Conservation (phyloP, 2,113 vertebrate species). For the Paradoxurus hermaphroditus region DNA sequence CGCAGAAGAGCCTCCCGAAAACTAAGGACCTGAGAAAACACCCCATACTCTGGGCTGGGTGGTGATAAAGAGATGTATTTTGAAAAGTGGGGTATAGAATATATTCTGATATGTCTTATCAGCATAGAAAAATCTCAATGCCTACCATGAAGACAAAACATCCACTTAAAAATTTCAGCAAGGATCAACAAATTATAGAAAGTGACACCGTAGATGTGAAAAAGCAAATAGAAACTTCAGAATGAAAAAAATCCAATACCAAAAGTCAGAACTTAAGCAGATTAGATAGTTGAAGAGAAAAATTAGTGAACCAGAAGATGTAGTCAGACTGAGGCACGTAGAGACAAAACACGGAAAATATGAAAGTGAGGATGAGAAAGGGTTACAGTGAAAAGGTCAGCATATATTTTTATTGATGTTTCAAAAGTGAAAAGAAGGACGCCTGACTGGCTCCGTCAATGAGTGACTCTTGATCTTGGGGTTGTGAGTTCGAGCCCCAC, state of each 20-base stretch:
- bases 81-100: background rate
- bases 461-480: background rate
- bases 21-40: background rate
- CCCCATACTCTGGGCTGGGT: background rate
- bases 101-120: background rate
- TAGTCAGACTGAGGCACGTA: background rate
- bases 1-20: background rate
- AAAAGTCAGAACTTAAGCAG: background rate
- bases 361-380: background rate
- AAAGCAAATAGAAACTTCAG: background rate
- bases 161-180: background rate
- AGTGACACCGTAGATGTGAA: background rate
- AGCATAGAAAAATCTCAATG: background rate
- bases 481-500: background rate
- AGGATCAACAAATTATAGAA: background rate
- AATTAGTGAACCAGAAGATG: background rate
- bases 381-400: background rate
- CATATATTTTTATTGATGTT: background rate
- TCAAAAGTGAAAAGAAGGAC: background rate
- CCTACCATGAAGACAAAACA: conserved; percentile 16
- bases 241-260: background rate
- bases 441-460: background rate
- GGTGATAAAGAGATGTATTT: background rate
- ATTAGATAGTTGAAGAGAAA: background rate
- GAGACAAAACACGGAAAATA: conserved; percentile 6